A percentile compares a stretch with the other conserved stretches of the same genome.
These are phyloP conservation scores for Endotricha flammealis DNA, from an alignment of 2,888 invertebrate species.

Conservation along the genomic window DNA sequence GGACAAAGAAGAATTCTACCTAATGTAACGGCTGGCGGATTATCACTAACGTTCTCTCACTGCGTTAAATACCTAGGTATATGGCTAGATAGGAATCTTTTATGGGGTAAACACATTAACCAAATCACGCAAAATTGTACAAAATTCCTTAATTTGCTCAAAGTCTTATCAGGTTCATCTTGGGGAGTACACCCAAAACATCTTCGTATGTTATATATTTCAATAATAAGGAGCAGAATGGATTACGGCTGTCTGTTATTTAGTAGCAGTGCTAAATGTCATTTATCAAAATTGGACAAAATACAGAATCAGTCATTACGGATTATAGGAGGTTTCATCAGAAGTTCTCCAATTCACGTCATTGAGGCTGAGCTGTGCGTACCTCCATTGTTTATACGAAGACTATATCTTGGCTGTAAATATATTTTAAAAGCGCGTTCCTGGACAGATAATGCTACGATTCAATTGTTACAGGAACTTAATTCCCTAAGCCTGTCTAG, in stretches of 20 bases:
- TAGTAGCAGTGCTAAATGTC: neutral
- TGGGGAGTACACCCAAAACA: neutral
- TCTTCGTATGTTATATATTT: neutral
- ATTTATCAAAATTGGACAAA: neutral
- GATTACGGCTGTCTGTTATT: neutral
- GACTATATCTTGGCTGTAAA: constrained; percentile 4
- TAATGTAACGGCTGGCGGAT: neutral
- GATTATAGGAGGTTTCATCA: constrained; percentile 7
- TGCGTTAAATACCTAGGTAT: neutral
- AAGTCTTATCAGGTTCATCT: neutral
- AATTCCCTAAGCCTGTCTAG: too few relatives aligned
- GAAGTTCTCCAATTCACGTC: constrained; percentile 8
- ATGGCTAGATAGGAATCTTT: neutral
- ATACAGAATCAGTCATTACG: neutral
- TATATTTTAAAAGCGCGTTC: neutral
- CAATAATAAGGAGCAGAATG: constrained; percentile 1
- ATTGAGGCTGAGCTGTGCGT: constrained; percentile 7
- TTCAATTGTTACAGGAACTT: too few relatives aligned
- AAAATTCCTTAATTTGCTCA: neutral
- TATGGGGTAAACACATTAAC: constrained; percentile 3
- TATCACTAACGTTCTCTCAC: neutral
- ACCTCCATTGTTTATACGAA: constrained; percentile 3
- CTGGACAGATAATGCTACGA: too few relatives aligned
- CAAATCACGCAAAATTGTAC: neutral
- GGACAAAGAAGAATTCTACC: neutral